These are phyloP conservation scores for Lichenostomus cassidix DNA, from an alignment of 2,113 vertebrate genomes.

Conservation along the genomic window DNA sequence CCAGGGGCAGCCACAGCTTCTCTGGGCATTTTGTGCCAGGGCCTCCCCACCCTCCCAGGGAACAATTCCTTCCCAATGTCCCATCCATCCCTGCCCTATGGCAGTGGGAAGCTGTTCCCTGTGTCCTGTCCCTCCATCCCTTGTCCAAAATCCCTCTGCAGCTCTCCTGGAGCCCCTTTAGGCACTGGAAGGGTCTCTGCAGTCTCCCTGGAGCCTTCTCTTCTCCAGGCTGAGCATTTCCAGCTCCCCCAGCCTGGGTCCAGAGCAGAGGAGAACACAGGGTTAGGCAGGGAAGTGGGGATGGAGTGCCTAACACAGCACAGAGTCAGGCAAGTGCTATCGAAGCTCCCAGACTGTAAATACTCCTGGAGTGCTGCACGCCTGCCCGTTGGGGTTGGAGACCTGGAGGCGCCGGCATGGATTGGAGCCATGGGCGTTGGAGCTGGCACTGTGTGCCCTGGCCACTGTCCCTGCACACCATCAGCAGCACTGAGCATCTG, in stretches of 20 bases:
- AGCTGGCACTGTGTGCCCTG: neutral
- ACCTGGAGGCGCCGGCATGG: rapidly evolving
- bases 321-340: neutral
- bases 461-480: neutral
- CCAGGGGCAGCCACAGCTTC: neutral
- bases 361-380: neutral
- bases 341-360: neutral
- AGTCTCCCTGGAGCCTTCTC: neutral
- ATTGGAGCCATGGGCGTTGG: rapidly evolving
- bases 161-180: neutral
- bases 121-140: neutral
- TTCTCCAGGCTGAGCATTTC: neutral
- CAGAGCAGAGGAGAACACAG: neutral
- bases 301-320: rapidly evolving
- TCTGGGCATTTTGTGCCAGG: neutral
- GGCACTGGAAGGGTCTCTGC: neutral
- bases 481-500: neutral
- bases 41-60: neutral
- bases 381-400: rapidly evolving
- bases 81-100: neutral
- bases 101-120: neutral
- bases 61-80: neutral
- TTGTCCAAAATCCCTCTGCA: neutral
- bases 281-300: neutral
- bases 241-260: neutral